Evolutionary conservation across 1,140 invertebrate species (phyloP), one percentile per base, ranked within the genome.

Genomic region (Cepaea nemoralis): DNA sequence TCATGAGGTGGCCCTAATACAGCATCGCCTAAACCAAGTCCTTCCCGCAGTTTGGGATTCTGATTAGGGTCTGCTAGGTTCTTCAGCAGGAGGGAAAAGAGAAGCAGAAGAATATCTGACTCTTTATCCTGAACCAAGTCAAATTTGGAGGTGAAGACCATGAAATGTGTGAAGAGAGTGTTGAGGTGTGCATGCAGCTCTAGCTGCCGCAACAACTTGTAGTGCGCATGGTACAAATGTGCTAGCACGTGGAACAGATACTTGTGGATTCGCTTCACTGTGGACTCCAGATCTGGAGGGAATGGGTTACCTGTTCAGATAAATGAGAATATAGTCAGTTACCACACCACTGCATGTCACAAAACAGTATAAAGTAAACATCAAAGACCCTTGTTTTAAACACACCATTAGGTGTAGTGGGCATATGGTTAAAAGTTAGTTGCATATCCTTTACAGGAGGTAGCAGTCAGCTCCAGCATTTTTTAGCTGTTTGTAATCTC

Each of bases 211-310:
- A 99, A 94, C 93, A 98, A 96, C 92, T 96, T 94, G 93, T 98
- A 99, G 94, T 99, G 98, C 92, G 96, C 95, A 92, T 98, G 97
- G 93, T 99, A 99, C 90, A 99, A 94, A 93, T 99, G 98, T 90
- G 97, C 97, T 93, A 99, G 94, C 89, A 99, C 97, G 92, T 99
- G 97, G 94, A 98, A 99, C 93, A 99, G 94, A 92, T 98, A 94
- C 90, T 96, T 95, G 92, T 98, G 94, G 91, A 99, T 98, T 93
- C 98, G 98, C 92, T 97, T 96, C 87, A 98, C 96, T 92, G 97
- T 96, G 88, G 94, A 94, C 92, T 98, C 97, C 92, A 99, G 99
- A 85, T 95, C 95, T 89, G 94, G 94, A 71, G 98, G 98, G 94
- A 99, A 99, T 92, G 97, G 96, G 93, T 97, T 96, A 87, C 96